Percentiles rank a stretch among this genome's conserved stretches.
phyloP scores from a whole-genome alignment of 2,888 invertebrate species.

The Tridacna crocea region DNA sequence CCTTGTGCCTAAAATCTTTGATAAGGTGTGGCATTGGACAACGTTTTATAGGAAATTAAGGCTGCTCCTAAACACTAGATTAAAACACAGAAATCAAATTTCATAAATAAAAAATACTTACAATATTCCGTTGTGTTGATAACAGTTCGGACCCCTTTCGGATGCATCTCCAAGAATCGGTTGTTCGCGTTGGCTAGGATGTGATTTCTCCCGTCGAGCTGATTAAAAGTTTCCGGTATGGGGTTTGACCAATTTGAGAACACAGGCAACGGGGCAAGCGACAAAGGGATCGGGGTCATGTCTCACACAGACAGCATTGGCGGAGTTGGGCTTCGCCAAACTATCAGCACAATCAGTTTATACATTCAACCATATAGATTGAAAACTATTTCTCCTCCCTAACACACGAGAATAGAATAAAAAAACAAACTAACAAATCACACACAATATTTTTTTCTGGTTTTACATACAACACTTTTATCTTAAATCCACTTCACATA shows the following conservation, averaged over 20 bases:
- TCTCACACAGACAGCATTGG: slow-evolving; percentile 59
- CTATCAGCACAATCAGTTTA: background rate
- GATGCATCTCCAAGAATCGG: slow-evolving; percentile 59
- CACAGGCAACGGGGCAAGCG: slow-evolving; percentile 16
- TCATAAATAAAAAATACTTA: slow-evolving; percentile 44
- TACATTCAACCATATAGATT: slow-evolving; percentile 6
- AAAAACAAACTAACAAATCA: no score
- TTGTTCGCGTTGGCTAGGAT: slow-evolving; percentile 35
- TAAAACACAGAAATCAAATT: no score
- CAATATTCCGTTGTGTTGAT: slow-evolving; percentile 48
- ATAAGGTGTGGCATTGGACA: no score
- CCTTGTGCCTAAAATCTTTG: no score
- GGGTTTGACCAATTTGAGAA: slow-evolving; percentile 39
- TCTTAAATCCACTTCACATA: no score
- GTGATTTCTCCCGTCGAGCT: slow-evolving; percentile 45
- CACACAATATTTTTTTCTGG: no score
- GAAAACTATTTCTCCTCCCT: no score
- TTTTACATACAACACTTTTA: no score
- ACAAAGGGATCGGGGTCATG: slow-evolving; percentile 52
- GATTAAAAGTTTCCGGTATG: slow-evolving; percentile 23
- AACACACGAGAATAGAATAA: no score
- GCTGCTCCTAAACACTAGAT: no score
- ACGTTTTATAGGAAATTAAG: no score
- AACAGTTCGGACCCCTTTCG: slow-evolving; percentile 54
- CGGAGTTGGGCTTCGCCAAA: slow-evolving; percentile 45